These are phyloP conservation scores for Odocoileus virginianus DNA, from an alignment of 2,113 vertebrate genomes.

Conservation along the genomic window DNA sequence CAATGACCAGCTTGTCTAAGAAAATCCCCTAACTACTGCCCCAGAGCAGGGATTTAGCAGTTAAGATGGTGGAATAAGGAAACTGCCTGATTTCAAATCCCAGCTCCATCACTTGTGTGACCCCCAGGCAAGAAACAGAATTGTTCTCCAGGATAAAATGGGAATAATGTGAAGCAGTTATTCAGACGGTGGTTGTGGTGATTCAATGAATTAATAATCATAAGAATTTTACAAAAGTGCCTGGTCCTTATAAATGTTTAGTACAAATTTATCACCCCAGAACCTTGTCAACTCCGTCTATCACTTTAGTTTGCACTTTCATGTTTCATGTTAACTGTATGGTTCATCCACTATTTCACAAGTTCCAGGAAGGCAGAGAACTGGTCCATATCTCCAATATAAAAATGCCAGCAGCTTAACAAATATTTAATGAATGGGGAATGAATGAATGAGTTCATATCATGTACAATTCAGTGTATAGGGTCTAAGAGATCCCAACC, in stretches of 20 bases:
- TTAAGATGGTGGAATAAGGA: not conserved
- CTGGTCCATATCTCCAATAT: not conserved
- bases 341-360: not conserved
- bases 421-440: slow-evolving; percentile 6
- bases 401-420: not conserved
- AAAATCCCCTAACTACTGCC: not conserved
- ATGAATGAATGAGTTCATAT: not conserved
- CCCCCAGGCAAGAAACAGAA: not conserved
- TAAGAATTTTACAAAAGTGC: not conserved
- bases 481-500: not conserved
- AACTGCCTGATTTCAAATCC: not conserved
- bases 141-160: not conserved
- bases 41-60: not conserved
- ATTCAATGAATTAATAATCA: not conserved
- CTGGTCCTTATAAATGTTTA: not conserved
- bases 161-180: not conserved
- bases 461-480: not conserved
- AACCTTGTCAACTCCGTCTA: not conserved
- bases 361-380: not conserved
- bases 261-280: not conserved
- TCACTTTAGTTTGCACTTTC: not conserved
- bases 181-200: not conserved
- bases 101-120: not conserved
- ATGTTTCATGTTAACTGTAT: not conserved
- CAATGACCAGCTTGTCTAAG: not conserved